Evolutionary conservation across 1,140 invertebrate genomes (phyloP), one percentile per base, ranked within the genome.

Genomic region (Eueides isabella): DNA sequence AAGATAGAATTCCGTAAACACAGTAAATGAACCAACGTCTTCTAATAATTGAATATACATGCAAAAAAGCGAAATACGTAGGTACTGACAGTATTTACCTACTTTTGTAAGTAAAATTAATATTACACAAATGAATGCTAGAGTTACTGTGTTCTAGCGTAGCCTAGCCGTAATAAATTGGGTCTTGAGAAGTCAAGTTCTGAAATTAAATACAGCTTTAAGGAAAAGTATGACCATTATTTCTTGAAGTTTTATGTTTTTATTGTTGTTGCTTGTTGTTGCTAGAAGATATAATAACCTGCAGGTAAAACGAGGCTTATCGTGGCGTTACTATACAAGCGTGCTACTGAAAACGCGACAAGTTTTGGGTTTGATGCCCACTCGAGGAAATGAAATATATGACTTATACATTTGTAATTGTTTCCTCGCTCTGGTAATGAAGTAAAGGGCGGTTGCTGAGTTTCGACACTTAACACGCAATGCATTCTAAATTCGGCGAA

Each of bases 201-300:
- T 26, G 48, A 70, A 62, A 61, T 70, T 70, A 70, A 70, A 70
- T 35, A 23, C 35, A 31, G 61, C 61, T 71, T 71, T 71, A 48
- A 31, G 38, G 26, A 71, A 31, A 71, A 64, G 28, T 70, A 70
- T 70, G 12, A 48, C 55, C 61, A 61, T 33, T 33, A 35, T 38
- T 41, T 35, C 69, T 71, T 64, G 26, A 71, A 71, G 69, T 63
- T 71, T 71, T 62, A 16, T 48, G 44, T 67, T 62, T 48, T 35
- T 48, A 55, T 70, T 70, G 26, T n/a, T 29, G 55, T 38, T 69
- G 26, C 62, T 61, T 61, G 35, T 5, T 16, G 14, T 38, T 38
- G 16, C 12, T 38, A 38, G 14, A 16, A 38, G 35, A 38, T 16
- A 38, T 38, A 16, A n/a, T n/a, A n/a, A n/a, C n/a, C n/a, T n/a